Base-by-base conservation (phyloP, 2,113 vertebrate species). In the Ondatra zibethicus region DNA sequence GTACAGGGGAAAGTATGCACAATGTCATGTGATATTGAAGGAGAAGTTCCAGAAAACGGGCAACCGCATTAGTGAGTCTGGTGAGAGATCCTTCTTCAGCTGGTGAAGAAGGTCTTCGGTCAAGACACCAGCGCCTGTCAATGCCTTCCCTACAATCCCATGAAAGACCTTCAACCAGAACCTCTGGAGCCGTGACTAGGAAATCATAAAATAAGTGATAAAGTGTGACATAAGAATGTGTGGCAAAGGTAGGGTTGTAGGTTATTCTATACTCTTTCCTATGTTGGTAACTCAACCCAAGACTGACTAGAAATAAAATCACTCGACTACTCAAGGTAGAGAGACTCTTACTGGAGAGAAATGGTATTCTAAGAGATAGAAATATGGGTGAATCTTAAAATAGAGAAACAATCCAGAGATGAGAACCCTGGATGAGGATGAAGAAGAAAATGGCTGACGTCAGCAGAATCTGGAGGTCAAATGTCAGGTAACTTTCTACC, bases 21-120 rank as follows among this genome's bases (percentile, higher is more conserved):
- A 1, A 42, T 21, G 10, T 5, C 17, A n/a, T 1, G 8, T 1
- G 72, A 85, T 6, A 13, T 45, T 63, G 29, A 1, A 10, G 1
- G 16, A 47, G 36, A 92, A 11, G 17, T 68, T 65, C 80, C 45
- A 92, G 47, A 2, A 81, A 77, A 23, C 5, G 92, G 3, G 52
- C 9, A 52, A 36, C 31, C n/a, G 39, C 11, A 3, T 1, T n/a
- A 80, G 21, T 33, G 33, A 95, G 33, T 5, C 16, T 85, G 13
- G 50, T 65, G 85, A 29, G 3, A 63, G 61, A 75, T 17, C 23
- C 42, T 92, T 9, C 63, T 3, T 3, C 11, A 58, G 5, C 1
- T 87, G 27, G n/a, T n/a, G n/a, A n/a, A n/a, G n/a, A n/a, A n/a
- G n/a, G n/a, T n/a, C 66, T 78, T 93, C 61, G 33, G 14, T 17